Conservation (phyloP, 2,113 vertebrate genomes). For the Oreocharis arfaki region DNA sequence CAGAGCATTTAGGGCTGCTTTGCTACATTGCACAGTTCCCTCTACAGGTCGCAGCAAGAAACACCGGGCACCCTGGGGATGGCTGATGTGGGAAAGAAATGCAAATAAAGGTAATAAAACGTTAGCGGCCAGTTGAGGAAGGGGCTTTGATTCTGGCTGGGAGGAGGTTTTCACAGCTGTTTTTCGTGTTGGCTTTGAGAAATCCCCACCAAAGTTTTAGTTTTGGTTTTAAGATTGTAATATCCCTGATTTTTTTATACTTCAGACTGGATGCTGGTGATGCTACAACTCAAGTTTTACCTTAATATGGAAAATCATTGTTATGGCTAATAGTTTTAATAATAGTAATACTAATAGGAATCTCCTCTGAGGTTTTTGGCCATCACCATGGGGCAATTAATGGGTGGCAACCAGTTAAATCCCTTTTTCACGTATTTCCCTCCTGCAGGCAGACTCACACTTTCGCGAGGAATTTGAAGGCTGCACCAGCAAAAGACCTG, state of each 20-base stretch:
- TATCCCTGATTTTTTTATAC: background rate
- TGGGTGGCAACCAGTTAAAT: background rate
- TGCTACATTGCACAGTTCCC: slow-evolving; percentile 29
- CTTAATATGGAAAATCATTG: background rate
- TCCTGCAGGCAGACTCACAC: background rate
- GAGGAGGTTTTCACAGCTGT: slow-evolving; percentile 1
- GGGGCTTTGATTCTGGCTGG: background rate
- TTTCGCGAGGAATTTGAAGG: background rate
- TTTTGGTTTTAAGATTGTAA: background rate
- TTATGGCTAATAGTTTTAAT: background rate
- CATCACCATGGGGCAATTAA: background rate
- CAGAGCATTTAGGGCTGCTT: background rate
- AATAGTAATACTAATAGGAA: background rate
- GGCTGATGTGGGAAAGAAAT: slow-evolving; percentile 11
- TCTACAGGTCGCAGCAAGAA: slow-evolving; percentile 29
- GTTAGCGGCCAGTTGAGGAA: background rate
- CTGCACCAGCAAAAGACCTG: slow-evolving; percentile 31
- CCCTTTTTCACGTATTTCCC: background rate
- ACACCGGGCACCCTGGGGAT: background rate
- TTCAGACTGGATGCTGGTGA: background rate
- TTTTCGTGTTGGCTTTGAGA: background rate
- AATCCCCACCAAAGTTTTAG: background rate
- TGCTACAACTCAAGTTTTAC: background rate
- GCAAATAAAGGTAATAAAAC: slow-evolving; percentile 19
- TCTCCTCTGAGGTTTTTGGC: background rate